Evolutionary conservation across 2,797 vertebrate species (phyloP).

Genomic region (Betta splendens): DNA sequence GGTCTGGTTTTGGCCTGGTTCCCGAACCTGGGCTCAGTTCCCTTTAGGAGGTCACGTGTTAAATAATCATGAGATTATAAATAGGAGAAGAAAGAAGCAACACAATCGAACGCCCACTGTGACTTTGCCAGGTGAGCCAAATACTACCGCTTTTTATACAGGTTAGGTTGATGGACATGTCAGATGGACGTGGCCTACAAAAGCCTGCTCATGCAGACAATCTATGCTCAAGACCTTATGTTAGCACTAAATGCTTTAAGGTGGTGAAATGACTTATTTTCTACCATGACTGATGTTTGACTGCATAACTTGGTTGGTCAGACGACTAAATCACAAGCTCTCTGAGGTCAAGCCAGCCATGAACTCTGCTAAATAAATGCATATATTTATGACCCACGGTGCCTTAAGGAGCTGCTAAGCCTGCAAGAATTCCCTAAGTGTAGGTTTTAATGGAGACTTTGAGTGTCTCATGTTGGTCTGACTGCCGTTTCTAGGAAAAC

Average conservation of each 20-base stretch:
- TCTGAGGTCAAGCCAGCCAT: conserved; percentile 25
- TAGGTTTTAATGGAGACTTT: conserved; percentile 31
- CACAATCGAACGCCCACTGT: no score
- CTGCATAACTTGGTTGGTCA: conserved; percentile 4
- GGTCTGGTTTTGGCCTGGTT: no score
- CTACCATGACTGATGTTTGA: neutral
- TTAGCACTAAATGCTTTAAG: neutral
- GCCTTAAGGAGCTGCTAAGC: conserved; percentile 33
- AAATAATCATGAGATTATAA: neutral
- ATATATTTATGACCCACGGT: conserved; percentile 16
- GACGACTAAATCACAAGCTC: conserved; percentile 33
- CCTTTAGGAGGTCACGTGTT: no score
- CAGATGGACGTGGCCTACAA: no score
- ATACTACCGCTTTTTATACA: no score
- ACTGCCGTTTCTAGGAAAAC: conserved; percentile 19
- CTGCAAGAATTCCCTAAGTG: conserved; percentile 39
- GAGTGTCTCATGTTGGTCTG: conserved; percentile 38
- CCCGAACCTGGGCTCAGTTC: no score
- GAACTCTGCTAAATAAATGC: conserved; percentile 4
- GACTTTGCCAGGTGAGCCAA: no score
- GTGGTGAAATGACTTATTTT: neutral
- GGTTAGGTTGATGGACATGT: neutral
- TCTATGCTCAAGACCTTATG: neutral
- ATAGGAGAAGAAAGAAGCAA: no score
- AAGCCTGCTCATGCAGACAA: neutral